Conservation (phyloP, 2,797 vertebrate species). For the Gymnothorax reevesii region DNA sequence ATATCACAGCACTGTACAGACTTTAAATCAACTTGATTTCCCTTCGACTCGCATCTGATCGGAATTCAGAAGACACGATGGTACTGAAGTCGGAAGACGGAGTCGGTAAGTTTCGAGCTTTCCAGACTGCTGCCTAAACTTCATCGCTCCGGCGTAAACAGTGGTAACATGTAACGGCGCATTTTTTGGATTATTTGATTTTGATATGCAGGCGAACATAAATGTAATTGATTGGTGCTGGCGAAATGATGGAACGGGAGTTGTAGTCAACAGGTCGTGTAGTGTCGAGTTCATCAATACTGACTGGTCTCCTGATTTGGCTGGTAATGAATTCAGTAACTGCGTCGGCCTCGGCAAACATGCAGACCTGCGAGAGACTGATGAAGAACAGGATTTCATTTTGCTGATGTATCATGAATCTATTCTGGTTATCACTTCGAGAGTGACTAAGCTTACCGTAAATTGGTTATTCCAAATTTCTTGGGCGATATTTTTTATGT, state of each 20-base stretch:
- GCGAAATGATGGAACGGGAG: neutral
- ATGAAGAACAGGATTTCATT: neutral
- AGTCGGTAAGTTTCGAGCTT: slow-evolving; percentile 68
- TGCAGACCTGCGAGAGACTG: neutral
- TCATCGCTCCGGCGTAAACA: neutral
- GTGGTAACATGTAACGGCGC: neutral
- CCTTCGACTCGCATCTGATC: neutral
- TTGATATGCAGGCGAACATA: neutral
- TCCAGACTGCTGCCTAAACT: slow-evolving; percentile 18
- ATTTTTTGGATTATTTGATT: neutral
- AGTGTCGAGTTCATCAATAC: neutral
- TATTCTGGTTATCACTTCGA: neutral
- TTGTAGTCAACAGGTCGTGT: slow-evolving; percentile 7
- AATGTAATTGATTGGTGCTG: neutral
- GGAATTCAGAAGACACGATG: slow-evolving; percentile 52
- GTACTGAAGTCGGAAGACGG: slow-evolving; percentile 76
- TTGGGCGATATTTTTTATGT: neutral
- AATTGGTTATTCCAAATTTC: neutral
- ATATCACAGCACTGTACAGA: neutral
- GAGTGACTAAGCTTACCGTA: neutral
- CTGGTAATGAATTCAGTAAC: neutral
- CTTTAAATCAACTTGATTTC: neutral
- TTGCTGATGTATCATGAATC: neutral
- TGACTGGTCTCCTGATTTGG: neutral
- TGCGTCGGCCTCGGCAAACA: neutral